Evolutionary conservation across 2,113 vertebrate species (phyloP).

Genomic region (Gymnorhina tibicen): DNA sequence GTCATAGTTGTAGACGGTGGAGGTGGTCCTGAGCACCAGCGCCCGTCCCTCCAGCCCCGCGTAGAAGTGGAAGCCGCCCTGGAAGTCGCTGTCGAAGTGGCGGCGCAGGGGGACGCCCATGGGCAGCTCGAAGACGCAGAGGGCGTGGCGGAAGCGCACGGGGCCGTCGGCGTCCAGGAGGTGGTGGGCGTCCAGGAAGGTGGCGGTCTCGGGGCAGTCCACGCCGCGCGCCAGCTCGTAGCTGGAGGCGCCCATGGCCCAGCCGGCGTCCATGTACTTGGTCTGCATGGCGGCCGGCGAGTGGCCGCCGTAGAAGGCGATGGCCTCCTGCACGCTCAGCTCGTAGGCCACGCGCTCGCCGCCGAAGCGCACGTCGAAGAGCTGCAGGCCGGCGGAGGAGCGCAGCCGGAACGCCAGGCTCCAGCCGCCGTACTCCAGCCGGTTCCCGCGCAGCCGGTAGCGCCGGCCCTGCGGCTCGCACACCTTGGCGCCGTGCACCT

Average conservation of each 20-base stretch:
- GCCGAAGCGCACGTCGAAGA: conserved; percentile 84
- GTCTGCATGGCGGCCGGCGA: conserved; percentile 89
- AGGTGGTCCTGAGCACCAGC: conserved; percentile 84
- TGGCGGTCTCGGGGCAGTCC: conserved; percentile 85
- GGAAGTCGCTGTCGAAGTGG: conserved; percentile 83
- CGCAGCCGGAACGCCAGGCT: conserved; percentile 85
- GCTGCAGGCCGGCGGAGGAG: conserved; percentile 82
- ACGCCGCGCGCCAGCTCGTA: conserved; percentile 84
- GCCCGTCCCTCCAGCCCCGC: conserved; percentile 81
- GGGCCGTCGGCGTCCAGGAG: conserved; percentile 82
- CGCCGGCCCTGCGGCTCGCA: conserved; percentile 81
- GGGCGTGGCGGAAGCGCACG: conserved; percentile 64
- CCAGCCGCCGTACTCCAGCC: conserved; percentile 85
- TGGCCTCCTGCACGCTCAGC: conserved; percentile 87
- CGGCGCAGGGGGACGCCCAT: conserved; percentile 81
- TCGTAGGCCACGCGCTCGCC: conserved; percentile 87
- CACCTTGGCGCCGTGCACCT: conserved; percentile 73
- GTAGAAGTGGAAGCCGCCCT: conserved; percentile 82
- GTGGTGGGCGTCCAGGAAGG: conserved; percentile 83
- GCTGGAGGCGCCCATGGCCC: conserved; percentile 82
- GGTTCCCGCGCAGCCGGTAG: conserved; percentile 75
- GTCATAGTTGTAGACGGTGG: conserved; percentile 93
- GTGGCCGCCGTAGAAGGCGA: conserved; percentile 85
- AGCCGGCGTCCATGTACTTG: conserved; percentile 86
- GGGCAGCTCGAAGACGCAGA: conserved; percentile 91